phyloP scores from a whole-genome alignment of 2,888 invertebrate species.

The Bembecia ichneumoniformis region DNA sequence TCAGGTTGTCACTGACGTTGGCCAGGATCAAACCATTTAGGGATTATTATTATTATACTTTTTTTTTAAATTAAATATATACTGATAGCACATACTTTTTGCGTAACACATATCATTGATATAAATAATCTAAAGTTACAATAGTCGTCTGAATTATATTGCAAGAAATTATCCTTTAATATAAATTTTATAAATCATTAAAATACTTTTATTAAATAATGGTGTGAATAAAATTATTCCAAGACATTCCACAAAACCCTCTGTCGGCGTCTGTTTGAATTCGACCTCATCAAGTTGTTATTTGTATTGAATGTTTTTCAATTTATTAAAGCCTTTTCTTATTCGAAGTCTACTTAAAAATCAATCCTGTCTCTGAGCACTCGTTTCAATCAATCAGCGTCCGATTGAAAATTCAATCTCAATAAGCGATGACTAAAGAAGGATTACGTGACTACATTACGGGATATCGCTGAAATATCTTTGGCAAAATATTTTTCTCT shows the following conservation, averaged over 20 bases:
- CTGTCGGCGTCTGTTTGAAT: slow-evolving; percentile 42
- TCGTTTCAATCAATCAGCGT: slow-evolving; percentile 64
- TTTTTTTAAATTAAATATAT: slow-evolving; percentile 14
- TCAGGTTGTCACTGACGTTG: slow-evolving; percentile 10
- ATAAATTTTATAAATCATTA: no score
- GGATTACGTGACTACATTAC: slow-evolving; percentile 59
- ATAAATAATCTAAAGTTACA: no score
- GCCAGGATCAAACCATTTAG: slow-evolving; percentile 5
- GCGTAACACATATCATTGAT: no score
- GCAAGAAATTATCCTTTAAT: no score
- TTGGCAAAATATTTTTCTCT: slow-evolving; percentile 14
- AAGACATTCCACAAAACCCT: slow-evolving; percentile 31
- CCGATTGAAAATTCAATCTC: slow-evolving; percentile 62
- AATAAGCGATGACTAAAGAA: slow-evolving; percentile 55
- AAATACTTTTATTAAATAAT: no score
- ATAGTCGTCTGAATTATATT: no score
- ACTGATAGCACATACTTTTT: slow-evolving; percentile 3
- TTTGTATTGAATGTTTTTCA: slow-evolving; percentile 47
- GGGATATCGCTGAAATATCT: slow-evolving; percentile 30
- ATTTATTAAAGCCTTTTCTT: slow-evolving; percentile 55
- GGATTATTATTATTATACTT: neutral
- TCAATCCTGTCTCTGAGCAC: slow-evolving; percentile 45
- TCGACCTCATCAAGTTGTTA: slow-evolving; percentile 46
- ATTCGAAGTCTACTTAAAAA: slow-evolving; percentile 55
- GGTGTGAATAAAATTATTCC: no score